phyloP scores from a whole-genome alignment of 1,140 invertebrate species.

The Diorhabda sublineata region DNA sequence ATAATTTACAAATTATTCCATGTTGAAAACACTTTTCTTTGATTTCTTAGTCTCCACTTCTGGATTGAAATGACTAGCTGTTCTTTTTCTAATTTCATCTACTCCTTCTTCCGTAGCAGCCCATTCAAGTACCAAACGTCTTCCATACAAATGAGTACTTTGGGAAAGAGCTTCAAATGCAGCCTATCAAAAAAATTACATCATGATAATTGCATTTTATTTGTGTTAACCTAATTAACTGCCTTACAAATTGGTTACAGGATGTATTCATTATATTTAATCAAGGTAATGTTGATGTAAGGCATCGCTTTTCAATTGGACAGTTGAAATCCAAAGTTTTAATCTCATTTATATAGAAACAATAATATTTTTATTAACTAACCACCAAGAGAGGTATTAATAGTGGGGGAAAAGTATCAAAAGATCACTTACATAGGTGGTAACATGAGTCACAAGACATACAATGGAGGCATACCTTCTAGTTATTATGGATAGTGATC shows the following conservation, averaged over 20 bases:
- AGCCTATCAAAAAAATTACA: conserved; percentile 55
- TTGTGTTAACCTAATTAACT: too few relatives aligned
- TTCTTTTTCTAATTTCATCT: conserved; percentile 77
- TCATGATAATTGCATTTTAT: not conserved
- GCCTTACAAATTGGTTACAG: too few relatives aligned
- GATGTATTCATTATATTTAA: too few relatives aligned
- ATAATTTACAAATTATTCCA: conserved; percentile 40
- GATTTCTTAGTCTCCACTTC: conserved; percentile 47
- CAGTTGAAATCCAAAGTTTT: too few relatives aligned
- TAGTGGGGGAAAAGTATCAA: too few relatives aligned
- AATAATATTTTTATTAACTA: too few relatives aligned
- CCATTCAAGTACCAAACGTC: conserved; percentile 95
- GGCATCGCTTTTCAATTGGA: too few relatives aligned
- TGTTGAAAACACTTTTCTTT: conserved; percentile 53
- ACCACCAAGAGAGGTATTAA: too few relatives aligned
- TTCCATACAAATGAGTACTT: conserved; percentile 96
- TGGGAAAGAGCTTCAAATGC: conserved; percentile 90
- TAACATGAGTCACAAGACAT: too few relatives aligned
- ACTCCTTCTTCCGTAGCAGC: conserved; percentile 79
- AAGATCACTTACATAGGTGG: too few relatives aligned
- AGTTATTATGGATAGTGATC: conserved; percentile 38
- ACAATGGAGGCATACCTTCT: conserved; percentile 26
- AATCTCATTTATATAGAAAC: too few relatives aligned
- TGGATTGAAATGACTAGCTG: conserved; percentile 66
- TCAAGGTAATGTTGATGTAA: too few relatives aligned